Evolutionary conservation across 2,888 invertebrate species (phyloP), one percentile per base, ranked within the genome.

Genomic region (Yponomeuta malinellus): DNA sequence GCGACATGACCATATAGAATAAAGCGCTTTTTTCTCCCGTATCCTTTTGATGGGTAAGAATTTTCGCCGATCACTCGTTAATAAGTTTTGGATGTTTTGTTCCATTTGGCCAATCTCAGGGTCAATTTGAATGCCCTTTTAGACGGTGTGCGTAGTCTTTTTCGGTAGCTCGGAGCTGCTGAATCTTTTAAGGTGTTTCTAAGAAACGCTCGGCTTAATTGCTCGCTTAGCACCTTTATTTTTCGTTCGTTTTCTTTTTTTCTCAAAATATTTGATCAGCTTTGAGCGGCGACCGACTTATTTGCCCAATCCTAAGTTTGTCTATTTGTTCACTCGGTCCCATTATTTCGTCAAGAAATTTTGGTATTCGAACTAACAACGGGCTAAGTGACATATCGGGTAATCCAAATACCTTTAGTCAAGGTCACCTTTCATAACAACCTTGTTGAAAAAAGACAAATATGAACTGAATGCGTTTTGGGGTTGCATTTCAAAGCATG

Each of bases 101-200:
- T 83, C 78, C 74, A 81, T 83, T 83, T 83, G 78, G 72, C 78
- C 80, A 76, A 78, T 81, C 83, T 83, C 81, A 79, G 73, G 69
- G 74, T 75, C 79, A 85, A 86, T 87, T 88, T 87, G 81, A 83
- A 84, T 85, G 80, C 78, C 74, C 76, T 78, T 78, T 79, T 76
- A 76, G 72, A 72, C 73, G 75, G 73, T 76, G 80, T 76, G 73
- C 73, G 75, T 73, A 70, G 71, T 78, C 79, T 79, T 82, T 82
- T 84, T 84, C 76, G 74, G 73, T 79, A 78, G 81, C 77, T 79
- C 73, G 75, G 75, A 77, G 76, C 76, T 80, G 77, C 80, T 81
- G 79, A 75, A 77, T 75, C 73, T 75, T 73, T 74, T 75, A 75
- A 23, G 31, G 68, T 77, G 75, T 74, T 83, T 84, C 83, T 75